Conservation (phyloP, 2,797 vertebrate genomes). For the Sebastes hubbsi region DNA sequence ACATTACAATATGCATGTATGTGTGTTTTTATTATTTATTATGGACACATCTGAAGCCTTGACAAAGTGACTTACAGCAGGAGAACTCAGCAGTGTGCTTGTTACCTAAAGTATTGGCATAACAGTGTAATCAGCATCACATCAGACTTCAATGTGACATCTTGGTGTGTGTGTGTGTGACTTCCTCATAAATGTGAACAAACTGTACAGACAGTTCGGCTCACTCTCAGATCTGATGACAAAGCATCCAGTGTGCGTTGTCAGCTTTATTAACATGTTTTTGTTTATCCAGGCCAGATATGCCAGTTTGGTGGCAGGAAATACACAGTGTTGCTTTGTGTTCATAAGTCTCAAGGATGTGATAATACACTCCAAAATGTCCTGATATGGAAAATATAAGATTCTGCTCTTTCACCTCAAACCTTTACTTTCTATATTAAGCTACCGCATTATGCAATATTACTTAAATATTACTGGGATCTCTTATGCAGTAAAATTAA, state of each 20-base stretch:
- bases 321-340: neutral
- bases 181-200: constrained; percentile 25
- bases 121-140: neutral
- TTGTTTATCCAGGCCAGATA: neutral
- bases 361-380: neutral
- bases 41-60: neutral
- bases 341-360: neutral
- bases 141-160: neutral
- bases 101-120: neutral
- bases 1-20: neutral
- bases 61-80: neutral
- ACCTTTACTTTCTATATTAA: neutral
- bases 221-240: neutral
- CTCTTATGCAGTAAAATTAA: neutral
- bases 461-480: neutral
- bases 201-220: neutral
- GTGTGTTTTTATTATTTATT: neutral
- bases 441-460: neutral
- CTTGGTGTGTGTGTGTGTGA: neutral
- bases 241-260: neutral
- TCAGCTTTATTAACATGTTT: neutral
- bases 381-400: neutral
- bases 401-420: neutral
- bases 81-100: neutral
- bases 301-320: neutral